Base-by-base conservation (phyloP, 2,888 invertebrate genomes). In the Cataglyphis livida region DNA sequence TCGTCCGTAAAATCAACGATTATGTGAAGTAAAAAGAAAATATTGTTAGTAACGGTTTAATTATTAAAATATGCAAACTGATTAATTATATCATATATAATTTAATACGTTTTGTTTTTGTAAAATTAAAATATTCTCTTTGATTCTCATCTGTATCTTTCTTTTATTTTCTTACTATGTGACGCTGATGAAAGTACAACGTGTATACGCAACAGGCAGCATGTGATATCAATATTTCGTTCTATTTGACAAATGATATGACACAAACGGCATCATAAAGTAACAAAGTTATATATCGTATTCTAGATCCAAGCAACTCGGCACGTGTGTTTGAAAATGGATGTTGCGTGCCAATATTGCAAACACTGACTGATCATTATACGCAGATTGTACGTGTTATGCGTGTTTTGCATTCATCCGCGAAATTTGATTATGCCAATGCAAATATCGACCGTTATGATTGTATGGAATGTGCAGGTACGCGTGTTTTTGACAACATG, bases 361-460 rank as follows among this genome's bases (percentile, higher is more conserved):
- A 25, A 71, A 79, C 59, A 79, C n/a, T 71, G 78, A 44, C 35
- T 59, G 35, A 79, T 79, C 59, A 79, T 79, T 79, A 79, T 61
- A 71, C 61, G 78, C 78, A 71, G 59, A 61, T 79, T 79, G 71
- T 32, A 18, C 21, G 57, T 32, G 28, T 41, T 70, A 68, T n/a
- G 54, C 41, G 32, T 44, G 44, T 44, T 48, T 48, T 25, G 71
- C 21, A 79, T 79, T 71, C 71, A 54, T 44, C 59, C 44, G 7
- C 44, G 44, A 70, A 68, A 78, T 70, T 78, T 71, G 59, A 79
- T 79, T 61, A 71, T 25, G 59, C 25, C 57, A 32, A 70, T 79
- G 35, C 78, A 68, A 78, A 12, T 78, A 78, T 41, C 68, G 15
- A 3, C 1, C 48, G 48, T 61, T 44, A 18, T 25, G 12, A 71